Percentiles rank a stretch among this genome's conserved stretches.
Conservation (phyloP, 2,888 invertebrate genomes). For the Ophraella communa region DNA sequence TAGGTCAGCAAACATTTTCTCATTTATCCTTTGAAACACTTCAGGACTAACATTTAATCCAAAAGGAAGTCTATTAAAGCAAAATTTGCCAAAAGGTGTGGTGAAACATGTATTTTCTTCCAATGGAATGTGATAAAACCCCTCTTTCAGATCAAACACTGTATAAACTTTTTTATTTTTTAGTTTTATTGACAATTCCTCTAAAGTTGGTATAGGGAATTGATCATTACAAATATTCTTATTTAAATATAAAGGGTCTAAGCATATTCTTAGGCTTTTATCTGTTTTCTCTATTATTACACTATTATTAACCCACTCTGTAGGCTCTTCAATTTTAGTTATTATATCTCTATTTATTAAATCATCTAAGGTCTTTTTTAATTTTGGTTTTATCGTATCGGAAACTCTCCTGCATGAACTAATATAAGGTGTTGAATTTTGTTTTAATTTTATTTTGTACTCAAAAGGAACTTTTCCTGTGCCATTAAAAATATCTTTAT, state of each 20-base stretch:
- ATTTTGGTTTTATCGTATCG: slow-evolving; percentile 23
- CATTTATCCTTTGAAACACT: slow-evolving; percentile 42
- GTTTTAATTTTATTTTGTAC: slow-evolving; percentile 31
- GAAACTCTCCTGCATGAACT: slow-evolving; percentile 30
- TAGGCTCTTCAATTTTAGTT: slow-evolving; percentile 29
- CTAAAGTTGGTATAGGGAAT: slow-evolving; percentile 37
- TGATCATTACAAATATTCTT: slow-evolving; percentile 27
- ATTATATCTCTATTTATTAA: slow-evolving; percentile 33
- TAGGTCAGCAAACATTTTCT: slow-evolving; percentile 38
- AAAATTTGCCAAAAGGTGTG: slow-evolving; percentile 38
- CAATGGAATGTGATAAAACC: slow-evolving; percentile 40
- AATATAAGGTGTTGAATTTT: slow-evolving; percentile 17
- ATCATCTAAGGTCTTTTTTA: slow-evolving; percentile 29
- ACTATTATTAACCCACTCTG: slow-evolving; percentile 27
- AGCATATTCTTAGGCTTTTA: slow-evolving; percentile 24
- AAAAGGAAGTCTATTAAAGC: slow-evolving; percentile 42
- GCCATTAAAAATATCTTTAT: slow-evolving; percentile 23
- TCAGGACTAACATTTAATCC: slow-evolving; percentile 41
- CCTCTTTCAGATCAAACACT: slow-evolving; percentile 40
- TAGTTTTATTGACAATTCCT: slow-evolving; percentile 39
- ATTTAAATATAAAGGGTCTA: slow-evolving; percentile 31
- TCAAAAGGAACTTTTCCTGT: slow-evolving; percentile 23
- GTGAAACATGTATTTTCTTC: slow-evolving; percentile 35
- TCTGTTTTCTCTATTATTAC: slow-evolving; percentile 31
- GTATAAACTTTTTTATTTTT: slow-evolving; percentile 39